Percentiles rank a stretch among this genome's conserved stretches.
These are phyloP conservation scores for Helicolenus hilgendorfi DNA, from an alignment of 2,797 vertebrate species.

Conservation along the genomic window DNA sequence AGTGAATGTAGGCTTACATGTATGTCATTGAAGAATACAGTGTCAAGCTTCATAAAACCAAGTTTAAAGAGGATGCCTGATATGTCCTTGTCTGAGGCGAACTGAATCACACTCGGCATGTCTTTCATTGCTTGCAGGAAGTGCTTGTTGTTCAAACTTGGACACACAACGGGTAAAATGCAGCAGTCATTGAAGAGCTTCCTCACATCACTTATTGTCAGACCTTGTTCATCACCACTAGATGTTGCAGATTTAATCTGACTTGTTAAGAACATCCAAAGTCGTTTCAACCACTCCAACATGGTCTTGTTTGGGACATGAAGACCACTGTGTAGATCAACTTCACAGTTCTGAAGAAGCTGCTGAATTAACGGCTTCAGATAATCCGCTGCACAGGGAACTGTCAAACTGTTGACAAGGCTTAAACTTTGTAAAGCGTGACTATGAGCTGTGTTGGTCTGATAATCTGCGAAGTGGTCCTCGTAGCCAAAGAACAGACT, in stretches of 20 bases:
- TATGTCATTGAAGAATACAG: not conserved
- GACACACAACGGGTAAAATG: constrained; percentile 83
- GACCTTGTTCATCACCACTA: not conserved
- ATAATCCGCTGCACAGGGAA: constrained; percentile 59
- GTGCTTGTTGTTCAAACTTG: constrained; percentile 58
- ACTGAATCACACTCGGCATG: constrained; percentile 72
- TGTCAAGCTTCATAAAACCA: constrained; percentile 77
- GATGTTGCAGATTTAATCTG: not conserved
- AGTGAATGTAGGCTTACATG: accelerated
- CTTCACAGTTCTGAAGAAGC: constrained; percentile 58
- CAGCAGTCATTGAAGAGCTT: constrained; percentile 72
- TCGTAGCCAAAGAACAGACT: constrained; percentile 66
- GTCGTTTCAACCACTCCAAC: constrained; percentile 64
- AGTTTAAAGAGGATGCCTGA: constrained; percentile 81
- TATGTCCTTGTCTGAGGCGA: not conserved
- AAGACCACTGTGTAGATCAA: constrained; percentile 60
- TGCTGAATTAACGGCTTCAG: constrained; percentile 62
- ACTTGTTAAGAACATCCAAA: constrained; percentile 80
- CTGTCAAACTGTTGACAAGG: constrained; percentile 68
- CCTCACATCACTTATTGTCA: constrained; percentile 62
- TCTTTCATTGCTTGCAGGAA: constrained; percentile 73
- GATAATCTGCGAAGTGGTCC: constrained; percentile 74
- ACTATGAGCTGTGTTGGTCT: accelerated
- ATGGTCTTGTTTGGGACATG: constrained; percentile 35
- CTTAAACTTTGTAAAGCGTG: constrained; percentile 27